phyloP scores from a whole-genome alignment of 2,113 vertebrate species.

The Microtus oregoni region DNA sequence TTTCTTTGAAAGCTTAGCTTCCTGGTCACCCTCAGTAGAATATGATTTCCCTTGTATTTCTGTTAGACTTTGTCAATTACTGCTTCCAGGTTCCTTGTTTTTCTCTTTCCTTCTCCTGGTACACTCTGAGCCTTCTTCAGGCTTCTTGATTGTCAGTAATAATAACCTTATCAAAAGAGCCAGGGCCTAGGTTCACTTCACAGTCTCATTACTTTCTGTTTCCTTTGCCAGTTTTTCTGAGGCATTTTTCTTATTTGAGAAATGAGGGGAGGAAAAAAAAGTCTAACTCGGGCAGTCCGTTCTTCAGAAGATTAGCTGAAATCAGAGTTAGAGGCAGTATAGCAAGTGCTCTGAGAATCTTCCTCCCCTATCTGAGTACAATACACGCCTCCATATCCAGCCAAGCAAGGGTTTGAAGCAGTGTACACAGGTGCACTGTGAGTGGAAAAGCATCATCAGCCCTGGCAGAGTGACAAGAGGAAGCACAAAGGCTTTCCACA shows the following conservation, averaged over 20 bases:
- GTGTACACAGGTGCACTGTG: neutral
- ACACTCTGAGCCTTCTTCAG: fast-evolving
- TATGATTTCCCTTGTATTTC: neutral
- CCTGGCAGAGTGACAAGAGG: neutral
- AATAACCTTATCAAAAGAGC: neutral
- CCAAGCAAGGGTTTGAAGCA: neutral
- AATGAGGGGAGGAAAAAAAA: neutral
- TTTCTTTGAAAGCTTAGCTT: neutral
- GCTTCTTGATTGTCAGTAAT: neutral
- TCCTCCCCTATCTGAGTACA: neutral
- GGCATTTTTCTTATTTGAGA: neutral
- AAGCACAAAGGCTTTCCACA: neutral
- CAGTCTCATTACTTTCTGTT: neutral
- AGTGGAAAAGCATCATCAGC: neutral
- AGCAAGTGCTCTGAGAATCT: neutral
- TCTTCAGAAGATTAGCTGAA: neutral
- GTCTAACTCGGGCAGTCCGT: neutral
- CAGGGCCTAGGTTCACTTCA: neutral
- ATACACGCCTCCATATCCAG: neutral
- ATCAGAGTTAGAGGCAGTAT: neutral
- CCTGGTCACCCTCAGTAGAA: neutral
- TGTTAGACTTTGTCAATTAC: neutral
- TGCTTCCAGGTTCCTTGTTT: neutral
- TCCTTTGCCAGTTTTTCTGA: neutral
- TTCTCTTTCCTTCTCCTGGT: neutral